These are phyloP conservation scores for Pyxicephalus adspersus DNA, from an alignment of 2,113 vertebrate species.

Conservation along the genomic window DNA sequence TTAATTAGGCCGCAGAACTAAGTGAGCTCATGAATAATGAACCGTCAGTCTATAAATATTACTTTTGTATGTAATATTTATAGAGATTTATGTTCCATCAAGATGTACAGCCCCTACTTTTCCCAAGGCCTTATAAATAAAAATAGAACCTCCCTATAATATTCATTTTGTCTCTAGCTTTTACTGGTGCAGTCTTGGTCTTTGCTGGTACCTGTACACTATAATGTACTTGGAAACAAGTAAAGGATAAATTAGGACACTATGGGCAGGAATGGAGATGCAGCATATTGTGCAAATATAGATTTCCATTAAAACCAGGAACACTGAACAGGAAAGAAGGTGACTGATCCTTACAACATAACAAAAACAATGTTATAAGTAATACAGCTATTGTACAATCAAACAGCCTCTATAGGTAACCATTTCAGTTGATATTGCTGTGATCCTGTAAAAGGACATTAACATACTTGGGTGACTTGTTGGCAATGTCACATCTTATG, in stretches of 20 bases:
- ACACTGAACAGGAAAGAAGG: not conserved
- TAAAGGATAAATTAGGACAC: not conserved
- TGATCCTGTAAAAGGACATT: too few relatives aligned
- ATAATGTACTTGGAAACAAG: too few relatives aligned
- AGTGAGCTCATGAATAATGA: constrained; percentile 28
- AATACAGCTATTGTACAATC: too few relatives aligned
- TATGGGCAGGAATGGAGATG: not conserved
- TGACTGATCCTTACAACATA: not conserved
- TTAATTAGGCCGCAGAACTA: constrained; percentile 44
- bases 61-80: constrained; percentile 32
- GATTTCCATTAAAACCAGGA: not conserved
- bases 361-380: not conserved
- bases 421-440: too few relatives aligned
- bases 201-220: too few relatives aligned
- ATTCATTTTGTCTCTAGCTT: too few relatives aligned
- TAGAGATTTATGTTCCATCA: constrained; percentile 1
- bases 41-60: not conserved
- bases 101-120: not conserved
- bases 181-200: too few relatives aligned
- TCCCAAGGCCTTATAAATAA: not conserved
- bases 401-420: too few relatives aligned
- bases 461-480: too few relatives aligned
- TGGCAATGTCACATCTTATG: too few relatives aligned
- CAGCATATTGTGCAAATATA: not conserved
- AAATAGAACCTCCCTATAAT: too few relatives aligned